phyloP scores from a whole-genome alignment of 2,113 vertebrate genomes.

The Mesembrinibis cayennensis region DNA sequence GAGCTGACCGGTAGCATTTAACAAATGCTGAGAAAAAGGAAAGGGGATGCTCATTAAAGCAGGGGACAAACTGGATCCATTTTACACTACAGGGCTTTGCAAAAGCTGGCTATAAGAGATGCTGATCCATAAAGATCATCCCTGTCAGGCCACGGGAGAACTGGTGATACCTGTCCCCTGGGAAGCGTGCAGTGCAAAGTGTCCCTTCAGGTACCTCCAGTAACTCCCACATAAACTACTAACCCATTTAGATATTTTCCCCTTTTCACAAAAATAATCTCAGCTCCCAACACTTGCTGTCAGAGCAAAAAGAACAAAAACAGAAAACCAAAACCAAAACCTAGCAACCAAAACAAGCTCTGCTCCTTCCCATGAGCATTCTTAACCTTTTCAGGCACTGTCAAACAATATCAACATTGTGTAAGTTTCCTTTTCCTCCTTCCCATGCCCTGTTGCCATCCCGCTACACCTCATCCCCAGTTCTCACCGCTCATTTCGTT shows the following conservation, averaged over 20 bases:
- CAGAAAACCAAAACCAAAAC: background rate
- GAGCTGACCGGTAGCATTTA: background rate
- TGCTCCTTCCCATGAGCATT: fast-evolving
- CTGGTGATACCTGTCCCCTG: background rate
- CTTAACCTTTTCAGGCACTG: background rate
- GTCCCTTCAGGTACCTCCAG: background rate
- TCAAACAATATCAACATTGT: background rate
- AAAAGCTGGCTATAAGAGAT: background rate
- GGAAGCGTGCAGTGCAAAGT: background rate
- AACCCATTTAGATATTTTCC: background rate
- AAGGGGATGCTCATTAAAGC: background rate
- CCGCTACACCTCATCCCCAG: fast-evolving
- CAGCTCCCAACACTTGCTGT: background rate
- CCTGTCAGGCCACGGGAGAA: background rate
- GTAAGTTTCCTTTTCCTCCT: background rate
- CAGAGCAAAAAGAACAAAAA: background rate
- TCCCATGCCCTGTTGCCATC: background rate
- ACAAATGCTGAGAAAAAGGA: background rate
- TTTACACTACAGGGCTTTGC: background rate
- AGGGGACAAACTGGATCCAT: background rate
- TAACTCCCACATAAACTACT: background rate
- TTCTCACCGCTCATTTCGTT: background rate
- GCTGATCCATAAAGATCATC: background rate
- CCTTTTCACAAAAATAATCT: background rate
- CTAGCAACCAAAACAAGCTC: background rate